Conservation (phyloP, 2,888 invertebrate genomes). For the Cerastoderma edule region DNA sequence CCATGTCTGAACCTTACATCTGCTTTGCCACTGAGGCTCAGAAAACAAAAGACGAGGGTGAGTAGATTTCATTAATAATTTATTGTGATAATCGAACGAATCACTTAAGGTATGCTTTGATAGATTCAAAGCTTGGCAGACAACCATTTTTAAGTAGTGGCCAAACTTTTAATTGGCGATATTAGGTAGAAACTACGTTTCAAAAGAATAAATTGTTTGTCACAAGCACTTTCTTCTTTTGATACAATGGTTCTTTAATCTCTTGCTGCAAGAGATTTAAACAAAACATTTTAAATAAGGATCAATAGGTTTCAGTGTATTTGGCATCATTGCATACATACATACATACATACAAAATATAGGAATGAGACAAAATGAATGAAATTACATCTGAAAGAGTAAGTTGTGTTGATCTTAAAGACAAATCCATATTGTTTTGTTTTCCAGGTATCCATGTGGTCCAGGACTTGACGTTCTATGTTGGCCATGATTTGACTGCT, state of each 20-base stretch:
- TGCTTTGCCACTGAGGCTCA: slow-evolving; percentile 87
- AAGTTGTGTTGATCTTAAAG: neutral
- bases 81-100: too few relatives aligned
- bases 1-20: slow-evolving; percentile 91
- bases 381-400: neutral
- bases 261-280: too few relatives aligned
- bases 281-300: too few relatives aligned
- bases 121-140: neutral
- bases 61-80: slow-evolving; percentile 19
- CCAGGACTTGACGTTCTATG: slow-evolving; percentile 94
- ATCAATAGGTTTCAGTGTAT: too few relatives aligned
- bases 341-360: too few relatives aligned
- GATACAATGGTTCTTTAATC: slow-evolving; percentile 1
- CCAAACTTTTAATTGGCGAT: too few relatives aligned
- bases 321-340: too few relatives aligned
- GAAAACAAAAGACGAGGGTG: slow-evolving; percentile 85
- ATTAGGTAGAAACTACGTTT: too few relatives aligned
- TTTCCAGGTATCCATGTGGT: slow-evolving; percentile 64
- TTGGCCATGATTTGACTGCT: slow-evolving; percentile 88
- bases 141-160: too few relatives aligned
- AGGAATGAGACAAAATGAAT: too few relatives aligned
- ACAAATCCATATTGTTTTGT: neutral
- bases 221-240: slow-evolving; percentile 9
- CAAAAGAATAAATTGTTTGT: too few relatives aligned
- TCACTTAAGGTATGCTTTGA: neutral